Conservation (phyloP, 1,140 invertebrate genomes). For the Panagrolaimus sp. region DNA sequence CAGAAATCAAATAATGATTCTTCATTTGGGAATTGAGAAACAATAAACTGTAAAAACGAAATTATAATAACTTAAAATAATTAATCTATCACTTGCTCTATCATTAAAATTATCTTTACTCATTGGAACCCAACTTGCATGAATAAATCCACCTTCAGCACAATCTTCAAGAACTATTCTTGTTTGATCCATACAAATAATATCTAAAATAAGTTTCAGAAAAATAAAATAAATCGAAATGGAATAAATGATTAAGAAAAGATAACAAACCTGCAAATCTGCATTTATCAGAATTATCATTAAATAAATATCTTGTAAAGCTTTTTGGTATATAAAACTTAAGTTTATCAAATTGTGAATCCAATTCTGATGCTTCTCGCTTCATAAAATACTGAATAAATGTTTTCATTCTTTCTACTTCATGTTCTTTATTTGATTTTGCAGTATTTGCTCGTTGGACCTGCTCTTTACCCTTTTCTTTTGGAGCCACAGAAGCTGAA, state of each 20-base stretch:
- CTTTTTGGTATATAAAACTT: background rate
- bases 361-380: background rate
- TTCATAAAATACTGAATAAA: background rate
- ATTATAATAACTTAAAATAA: background rate
- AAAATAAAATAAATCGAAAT: no score
- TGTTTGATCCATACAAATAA: conserved; percentile 15
- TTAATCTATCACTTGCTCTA: background rate
- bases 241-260: no score
- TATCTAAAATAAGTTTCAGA: background rate
- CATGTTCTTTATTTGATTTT: conserved; percentile 4
- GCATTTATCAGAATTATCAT: conserved; percentile 7
- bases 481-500: background rate
- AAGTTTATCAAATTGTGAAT: conserved; percentile 12
- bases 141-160: conserved; percentile 6
- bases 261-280: background rate
- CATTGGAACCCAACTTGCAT: conserved; percentile 4
- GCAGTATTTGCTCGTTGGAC: background rate
- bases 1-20: conserved; percentile 2
- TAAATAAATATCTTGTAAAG: background rate
- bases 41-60: background rate
- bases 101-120: background rate
- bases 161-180: background rate
- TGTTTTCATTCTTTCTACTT: background rate
- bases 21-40: background rate
- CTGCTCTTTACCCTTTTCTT: background rate